Percentiles rank a stretch among this genome's conserved stretches.
phyloP scores from a whole-genome alignment of 2,888 invertebrate genomes.

The Drosophila affinis region DNA sequence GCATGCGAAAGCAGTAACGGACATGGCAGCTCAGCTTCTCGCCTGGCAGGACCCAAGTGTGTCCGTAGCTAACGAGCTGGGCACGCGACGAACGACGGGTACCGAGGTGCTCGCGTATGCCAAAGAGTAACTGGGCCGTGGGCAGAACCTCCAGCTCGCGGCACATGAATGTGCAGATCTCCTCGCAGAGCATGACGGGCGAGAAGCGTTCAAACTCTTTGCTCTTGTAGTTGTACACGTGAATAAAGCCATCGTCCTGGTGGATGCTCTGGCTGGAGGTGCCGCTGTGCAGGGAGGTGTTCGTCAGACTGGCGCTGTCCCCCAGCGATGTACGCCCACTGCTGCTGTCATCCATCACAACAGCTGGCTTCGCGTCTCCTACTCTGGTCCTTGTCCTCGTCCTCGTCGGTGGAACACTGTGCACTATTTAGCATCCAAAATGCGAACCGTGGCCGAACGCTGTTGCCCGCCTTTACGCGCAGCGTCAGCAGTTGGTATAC shows the following conservation, averaged over 20 bases:
- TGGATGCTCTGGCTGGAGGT: constrained; percentile 50
- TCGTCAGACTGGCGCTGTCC: constrained; percentile 63
- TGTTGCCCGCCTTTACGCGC: background rate
- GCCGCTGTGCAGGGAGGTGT: constrained; percentile 54
- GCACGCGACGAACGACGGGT: background rate
- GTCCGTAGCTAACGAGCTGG: background rate
- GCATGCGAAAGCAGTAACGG: constrained; percentile 90
- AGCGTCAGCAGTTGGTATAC: background rate
- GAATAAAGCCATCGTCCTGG: constrained; percentile 61
- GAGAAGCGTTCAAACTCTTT: constrained; percentile 70
- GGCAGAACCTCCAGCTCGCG: constrained; percentile 90
- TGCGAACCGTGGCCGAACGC: background rate
- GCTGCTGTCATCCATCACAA: constrained; percentile 70
- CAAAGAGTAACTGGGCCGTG: constrained; percentile 90
- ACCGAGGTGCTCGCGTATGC: constrained; percentile 86
- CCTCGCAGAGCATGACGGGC: constrained; percentile 86
- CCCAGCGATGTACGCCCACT: constrained; percentile 61
- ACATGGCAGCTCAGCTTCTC: constrained; percentile 85
- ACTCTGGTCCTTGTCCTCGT: background rate
- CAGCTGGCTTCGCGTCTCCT: background rate
- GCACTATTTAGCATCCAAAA: background rate
- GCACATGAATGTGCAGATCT: constrained; percentile 89
- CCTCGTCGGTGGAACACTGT: background rate
- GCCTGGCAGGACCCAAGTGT: constrained; percentile 88
- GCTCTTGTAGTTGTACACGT: constrained; percentile 77